Evolutionary conservation across 2,888 invertebrate genomes (phyloP), one percentile per base, ranked within the genome.

Genomic region (Campoplex capitator): DNA sequence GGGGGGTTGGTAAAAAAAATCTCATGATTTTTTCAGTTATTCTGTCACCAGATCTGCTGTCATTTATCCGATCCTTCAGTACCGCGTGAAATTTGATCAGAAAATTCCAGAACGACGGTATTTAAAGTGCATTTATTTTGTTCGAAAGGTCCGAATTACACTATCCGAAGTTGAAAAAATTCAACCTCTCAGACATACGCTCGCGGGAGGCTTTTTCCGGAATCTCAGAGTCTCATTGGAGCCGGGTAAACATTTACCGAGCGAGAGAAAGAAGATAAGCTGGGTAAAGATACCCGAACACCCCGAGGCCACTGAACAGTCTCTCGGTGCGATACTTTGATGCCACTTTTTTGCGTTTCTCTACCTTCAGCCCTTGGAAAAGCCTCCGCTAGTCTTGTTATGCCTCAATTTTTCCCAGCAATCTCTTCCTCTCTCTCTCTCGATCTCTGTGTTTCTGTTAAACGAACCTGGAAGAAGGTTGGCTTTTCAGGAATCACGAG

Each of bases 241-340:
- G 88, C 87, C 81, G 88, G 88, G 89, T 88, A 91, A 92, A 90
- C 88, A 89, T 84, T 83, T 67, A 58, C 84, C 16, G 38, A 48
- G 38, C 45, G 48, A n/a, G 73, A 45, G 42, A 16, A 35, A 48
- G 65, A 23, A 54, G 67, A 45, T 65, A 56, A 75, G 56, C 18
- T 23, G 77, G 86, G 87, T 70, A 88, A 75, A 88, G 88, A 87
- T 89, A 87, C 86, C 90, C 90, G 91, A 92, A 92, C 90, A 91
- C 86, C 89, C 90, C 73, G 84, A 58, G 85, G 89, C 89, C 78
- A 67, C 84, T 88, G 81, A 85, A 83, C 81, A 78, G 48, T 13
- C 83, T 67, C 83, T 67, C 83, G 82, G 85, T 67, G 74, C 45
- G 86, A 76, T 65, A 42, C 88, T 87, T 91, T 88, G 88, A 91